phyloP scores from a whole-genome alignment of 2,797 vertebrate species.

The Botia almorhae region DNA sequence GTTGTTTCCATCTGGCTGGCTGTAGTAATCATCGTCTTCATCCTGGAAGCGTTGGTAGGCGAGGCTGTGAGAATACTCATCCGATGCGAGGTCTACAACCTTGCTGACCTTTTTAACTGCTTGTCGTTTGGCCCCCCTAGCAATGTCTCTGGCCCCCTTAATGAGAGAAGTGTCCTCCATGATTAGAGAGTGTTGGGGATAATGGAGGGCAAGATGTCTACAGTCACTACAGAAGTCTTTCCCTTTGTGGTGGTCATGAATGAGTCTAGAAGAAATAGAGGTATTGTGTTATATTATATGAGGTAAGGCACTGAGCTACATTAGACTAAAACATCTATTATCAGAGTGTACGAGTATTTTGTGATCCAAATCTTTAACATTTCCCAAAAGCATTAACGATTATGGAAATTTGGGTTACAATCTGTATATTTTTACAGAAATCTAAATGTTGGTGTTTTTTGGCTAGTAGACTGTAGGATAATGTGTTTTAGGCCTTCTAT shows the following conservation, averaged over 20 bases:
- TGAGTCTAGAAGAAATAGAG: constrained; percentile 61
- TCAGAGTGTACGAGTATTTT: background rate
- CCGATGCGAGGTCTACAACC: constrained; percentile 85
- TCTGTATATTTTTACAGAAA: no score
- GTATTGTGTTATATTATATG: background rate
- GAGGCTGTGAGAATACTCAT: constrained; percentile 86
- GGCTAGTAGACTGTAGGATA: no score
- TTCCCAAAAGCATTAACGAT: background rate
- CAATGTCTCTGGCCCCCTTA: constrained; percentile 93
- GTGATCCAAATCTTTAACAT: background rate
- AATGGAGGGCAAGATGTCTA: constrained; percentile 57
- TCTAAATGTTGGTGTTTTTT: no score
- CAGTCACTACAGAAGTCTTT: constrained; percentile 71
- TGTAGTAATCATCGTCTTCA: constrained; percentile 80
- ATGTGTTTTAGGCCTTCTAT: no score
- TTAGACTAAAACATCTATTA: background rate
- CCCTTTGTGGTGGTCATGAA: constrained; percentile 68
- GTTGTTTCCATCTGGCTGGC: constrained; percentile 75
- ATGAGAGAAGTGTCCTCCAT: constrained; percentile 93
- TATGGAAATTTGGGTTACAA: background rate
- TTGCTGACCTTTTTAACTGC: constrained; percentile 87
- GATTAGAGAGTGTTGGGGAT: constrained; percentile 49
- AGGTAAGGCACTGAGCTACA: background rate
- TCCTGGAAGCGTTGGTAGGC: constrained; percentile 89
- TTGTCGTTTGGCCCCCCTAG: constrained; percentile 90